Evolutionary conservation across 2,888 invertebrate species (phyloP).

Genomic region (Diaphora mendica): DNA sequence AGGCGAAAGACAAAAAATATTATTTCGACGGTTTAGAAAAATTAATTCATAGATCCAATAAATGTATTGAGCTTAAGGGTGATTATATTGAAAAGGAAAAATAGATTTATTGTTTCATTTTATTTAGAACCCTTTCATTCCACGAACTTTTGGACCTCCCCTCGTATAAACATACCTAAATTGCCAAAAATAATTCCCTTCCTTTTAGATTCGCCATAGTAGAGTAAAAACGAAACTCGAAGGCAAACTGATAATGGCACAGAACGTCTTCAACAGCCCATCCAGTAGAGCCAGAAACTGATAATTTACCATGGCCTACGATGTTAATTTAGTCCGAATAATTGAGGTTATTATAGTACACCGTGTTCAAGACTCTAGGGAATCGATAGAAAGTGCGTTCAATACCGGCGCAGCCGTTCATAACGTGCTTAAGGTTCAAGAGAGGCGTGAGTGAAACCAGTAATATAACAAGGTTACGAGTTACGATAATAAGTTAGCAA

Average conservation of each 20-base stretch:
- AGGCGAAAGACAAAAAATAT: too few species aligned
- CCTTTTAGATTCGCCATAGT: too few species aligned
- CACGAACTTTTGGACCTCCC: too few species aligned
- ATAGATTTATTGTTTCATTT: too few species aligned
- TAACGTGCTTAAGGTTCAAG: not conserved
- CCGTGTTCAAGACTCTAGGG: not conserved
- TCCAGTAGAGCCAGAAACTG: not conserved
- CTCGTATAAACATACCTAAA: too few species aligned
- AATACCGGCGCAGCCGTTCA: not conserved
- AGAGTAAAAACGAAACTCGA: too few species aligned
- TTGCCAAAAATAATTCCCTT: too few species aligned
- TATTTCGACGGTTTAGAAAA: too few species aligned
- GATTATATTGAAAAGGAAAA: too few species aligned
- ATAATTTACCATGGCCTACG: not conserved
- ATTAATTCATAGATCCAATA: too few species aligned
- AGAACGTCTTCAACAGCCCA: not conserved
- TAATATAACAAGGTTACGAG: not conserved
- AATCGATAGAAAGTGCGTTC: not conserved
- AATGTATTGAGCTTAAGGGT: too few species aligned
- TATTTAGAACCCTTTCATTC: too few species aligned
- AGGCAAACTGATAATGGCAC: not conserved
- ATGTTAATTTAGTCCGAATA: not conserved
- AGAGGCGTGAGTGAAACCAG: not conserved
- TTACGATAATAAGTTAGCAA: not conserved
- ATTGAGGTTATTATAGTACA: not conserved